Percentiles rank a stretch among this genome's conserved stretches.
Evolutionary conservation across 2,888 invertebrate species (phyloP).

Genomic region (Troides aeacus): DNA sequence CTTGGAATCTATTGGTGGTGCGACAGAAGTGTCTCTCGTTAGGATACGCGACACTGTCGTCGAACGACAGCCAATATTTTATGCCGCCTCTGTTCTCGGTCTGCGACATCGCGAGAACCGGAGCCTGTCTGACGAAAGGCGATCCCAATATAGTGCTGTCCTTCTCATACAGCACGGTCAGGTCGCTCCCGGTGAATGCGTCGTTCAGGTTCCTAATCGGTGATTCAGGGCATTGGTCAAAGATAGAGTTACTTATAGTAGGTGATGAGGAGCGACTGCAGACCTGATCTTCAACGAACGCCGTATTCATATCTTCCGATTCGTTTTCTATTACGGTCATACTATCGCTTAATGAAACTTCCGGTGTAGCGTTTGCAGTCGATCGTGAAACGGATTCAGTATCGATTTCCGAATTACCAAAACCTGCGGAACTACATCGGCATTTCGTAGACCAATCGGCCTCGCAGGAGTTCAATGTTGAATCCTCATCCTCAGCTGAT

Average conservation of each 20-base stretch:
- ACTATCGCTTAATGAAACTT: conserved; percentile 39
- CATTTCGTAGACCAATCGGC: conserved; percentile 9
- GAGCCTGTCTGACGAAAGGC: conserved; percentile 56
- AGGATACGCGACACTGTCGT: conserved; percentile 47
- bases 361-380: conserved; percentile 28
- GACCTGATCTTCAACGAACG: conserved; percentile 53
- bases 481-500: neutral
- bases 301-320: conserved; percentile 57
- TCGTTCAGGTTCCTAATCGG: conserved; percentile 45
- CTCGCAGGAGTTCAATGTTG: neutral
- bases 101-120: conserved; percentile 68
- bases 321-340: conserved; percentile 40
- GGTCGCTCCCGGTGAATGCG: conserved; percentile 37
- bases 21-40: conserved; percentile 32
- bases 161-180: conserved; percentile 50
- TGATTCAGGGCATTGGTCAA: conserved; percentile 55
- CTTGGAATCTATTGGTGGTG: conserved; percentile 37
- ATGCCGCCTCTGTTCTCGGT: conserved; percentile 63
- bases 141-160: conserved; percentile 54
- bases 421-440: neutral
- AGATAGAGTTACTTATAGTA: conserved; percentile 40
- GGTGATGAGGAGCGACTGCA: conserved; percentile 53
- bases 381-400: conserved; percentile 18
- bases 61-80: conserved; percentile 73
- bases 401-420: neutral